A percentile compares a stretch with the other conserved stretches of the same genome.
phyloP scores from a whole-genome alignment of 2,113 vertebrate species.

The Stomatorhinus ivindoensis region DNA sequence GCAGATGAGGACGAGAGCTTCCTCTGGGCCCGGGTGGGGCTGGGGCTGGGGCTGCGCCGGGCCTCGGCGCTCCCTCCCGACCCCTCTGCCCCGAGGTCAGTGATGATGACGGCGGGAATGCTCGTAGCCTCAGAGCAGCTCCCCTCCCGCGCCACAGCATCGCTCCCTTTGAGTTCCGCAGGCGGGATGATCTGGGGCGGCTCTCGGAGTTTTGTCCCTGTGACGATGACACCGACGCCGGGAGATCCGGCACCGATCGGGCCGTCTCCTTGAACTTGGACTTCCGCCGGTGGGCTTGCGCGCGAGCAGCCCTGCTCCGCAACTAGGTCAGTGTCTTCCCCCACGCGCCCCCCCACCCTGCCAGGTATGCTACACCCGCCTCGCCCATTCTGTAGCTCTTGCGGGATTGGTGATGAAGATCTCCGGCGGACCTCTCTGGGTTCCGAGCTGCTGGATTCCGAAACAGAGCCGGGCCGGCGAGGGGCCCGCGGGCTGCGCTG shows the following conservation, averaged over 20 bases:
- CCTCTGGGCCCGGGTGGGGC: conserved; percentile 55
- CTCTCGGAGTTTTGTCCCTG: background rate
- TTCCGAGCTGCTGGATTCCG: conserved; percentile 23
- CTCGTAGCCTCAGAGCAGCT: conserved; percentile 29
- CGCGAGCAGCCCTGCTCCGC: conserved; percentile 33
- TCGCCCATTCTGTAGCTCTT: conserved; percentile 55
- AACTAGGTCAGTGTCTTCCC: conserved; percentile 27
- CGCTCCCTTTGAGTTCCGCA: conserved; percentile 2
- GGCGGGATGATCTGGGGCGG: background rate
- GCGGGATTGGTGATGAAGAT: conserved; percentile 37
- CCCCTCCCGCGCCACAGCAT: conserved; percentile 4
- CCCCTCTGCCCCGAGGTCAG: conserved; percentile 71
- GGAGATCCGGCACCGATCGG: conserved; percentile 9
- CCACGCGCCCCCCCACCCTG: background rate
- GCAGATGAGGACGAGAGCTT: conserved; percentile 93
- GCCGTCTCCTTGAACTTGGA: conserved; percentile 21
- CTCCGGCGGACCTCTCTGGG: background rate
- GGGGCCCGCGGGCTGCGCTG: conserved; percentile 67
- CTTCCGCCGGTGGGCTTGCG: conserved; percentile 29
- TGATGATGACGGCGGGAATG: conserved; percentile 84
- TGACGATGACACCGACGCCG: background rate
- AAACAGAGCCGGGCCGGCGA: conserved; percentile 45
- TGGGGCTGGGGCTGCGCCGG: conserved; percentile 51
- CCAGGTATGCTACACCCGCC: conserved; percentile 22
- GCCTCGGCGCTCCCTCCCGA: conserved; percentile 52